phyloP scores from a whole-genome alignment of 2,113 vertebrate species.

The Psephotus haematonotus region DNA sequence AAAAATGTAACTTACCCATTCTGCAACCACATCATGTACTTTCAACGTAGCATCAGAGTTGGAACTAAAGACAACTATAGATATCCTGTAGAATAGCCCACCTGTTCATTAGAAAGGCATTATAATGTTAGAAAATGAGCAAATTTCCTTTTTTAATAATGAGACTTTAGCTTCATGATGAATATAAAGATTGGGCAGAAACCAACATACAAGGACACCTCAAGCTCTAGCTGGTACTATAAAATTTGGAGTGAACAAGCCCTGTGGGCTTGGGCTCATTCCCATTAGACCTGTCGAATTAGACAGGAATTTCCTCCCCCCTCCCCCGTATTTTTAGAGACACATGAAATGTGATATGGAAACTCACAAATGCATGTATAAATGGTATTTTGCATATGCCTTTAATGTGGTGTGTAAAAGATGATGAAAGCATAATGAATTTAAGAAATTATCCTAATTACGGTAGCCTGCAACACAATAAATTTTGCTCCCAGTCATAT shows the following conservation, averaged over 20 bases:
- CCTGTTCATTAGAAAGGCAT: slow-evolving; percentile 79
- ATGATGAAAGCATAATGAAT: background rate
- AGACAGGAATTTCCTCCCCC: background rate
- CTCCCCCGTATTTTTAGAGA: background rate
- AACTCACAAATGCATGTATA: background rate
- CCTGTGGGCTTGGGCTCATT: background rate
- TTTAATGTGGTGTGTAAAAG: background rate
- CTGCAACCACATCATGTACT: slow-evolving; percentile 74
- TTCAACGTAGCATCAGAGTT: slow-evolving; percentile 19
- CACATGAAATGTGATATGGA: background rate
- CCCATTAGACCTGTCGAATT: background rate
- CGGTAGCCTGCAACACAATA: background rate
- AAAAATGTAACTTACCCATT: slow-evolving; percentile 82
- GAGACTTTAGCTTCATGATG: background rate
- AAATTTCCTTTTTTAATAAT: background rate
- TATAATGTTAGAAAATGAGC: background rate
- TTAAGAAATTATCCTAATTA: background rate
- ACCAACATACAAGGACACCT: background rate
- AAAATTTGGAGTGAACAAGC: background rate
- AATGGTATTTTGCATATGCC: background rate
- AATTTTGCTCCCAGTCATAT: background rate
- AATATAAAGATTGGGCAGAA: background rate
- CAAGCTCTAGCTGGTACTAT: background rate
- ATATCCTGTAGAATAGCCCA: slow-evolving; percentile 83
- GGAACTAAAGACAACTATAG: slow-evolving; percentile 74